A percentile compares a stretch with the other conserved stretches of the same genome.
phyloP scores from a whole-genome alignment of 1,140 invertebrate genomes.

The Procambarus clarkii region DNA sequence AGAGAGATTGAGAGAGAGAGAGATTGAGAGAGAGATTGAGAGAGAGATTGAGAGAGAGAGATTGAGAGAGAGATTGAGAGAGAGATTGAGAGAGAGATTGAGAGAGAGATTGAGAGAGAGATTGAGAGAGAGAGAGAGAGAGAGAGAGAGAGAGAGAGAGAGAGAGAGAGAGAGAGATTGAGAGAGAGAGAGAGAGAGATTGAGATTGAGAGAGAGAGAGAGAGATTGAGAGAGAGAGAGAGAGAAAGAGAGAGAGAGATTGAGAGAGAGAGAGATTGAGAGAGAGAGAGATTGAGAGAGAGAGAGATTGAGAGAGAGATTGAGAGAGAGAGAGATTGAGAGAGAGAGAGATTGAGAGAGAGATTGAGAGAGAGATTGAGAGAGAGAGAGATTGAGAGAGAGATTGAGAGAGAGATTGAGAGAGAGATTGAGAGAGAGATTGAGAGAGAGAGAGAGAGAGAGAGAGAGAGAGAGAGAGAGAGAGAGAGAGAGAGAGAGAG shows the following conservation, averaged over 20 bases:
- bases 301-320: not conserved
- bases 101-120: not conserved
- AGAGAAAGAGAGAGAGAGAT: not conserved
- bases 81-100: not conserved
- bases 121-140: conserved; percentile 39
- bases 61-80: not conserved
- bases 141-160: conserved; percentile 12
- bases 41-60: conserved; percentile 20
- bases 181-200: not conserved
- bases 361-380: too few species aligned
- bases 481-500: not conserved
- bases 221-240: not conserved
- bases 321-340: not conserved
- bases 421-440: conserved; percentile 6
- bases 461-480: not conserved
- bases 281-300: conserved; percentile 16
- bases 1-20: conserved; percentile 36
- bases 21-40: conserved; percentile 13
- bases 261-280: conserved; percentile 33
- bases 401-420: conserved; percentile 5
- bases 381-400: conserved; percentile 40
- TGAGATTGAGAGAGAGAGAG: not conserved
- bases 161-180: conserved; percentile 10
- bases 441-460: not conserved
- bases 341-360: not conserved